Base-by-base conservation (phyloP, 2,113 vertebrate species). In the Anolis carolinensis region DNA sequence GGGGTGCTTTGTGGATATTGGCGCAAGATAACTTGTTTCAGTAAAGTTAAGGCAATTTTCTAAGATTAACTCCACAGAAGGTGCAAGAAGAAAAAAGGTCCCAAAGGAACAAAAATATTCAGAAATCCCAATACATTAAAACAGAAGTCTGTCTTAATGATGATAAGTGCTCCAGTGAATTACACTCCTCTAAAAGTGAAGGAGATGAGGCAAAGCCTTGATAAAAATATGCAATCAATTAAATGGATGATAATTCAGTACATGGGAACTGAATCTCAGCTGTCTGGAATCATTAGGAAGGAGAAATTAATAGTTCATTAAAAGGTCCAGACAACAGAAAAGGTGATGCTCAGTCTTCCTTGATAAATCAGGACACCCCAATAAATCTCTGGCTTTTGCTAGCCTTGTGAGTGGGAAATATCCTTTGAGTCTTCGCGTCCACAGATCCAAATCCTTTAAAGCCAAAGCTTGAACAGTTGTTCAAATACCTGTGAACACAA, bases 321-420 rank as follows among this genome's bases (percentile, higher is more conserved):
- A 86, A 84, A 59, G 8, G 52, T 88, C 87, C 74, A 0, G 0
- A 83, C 91, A 74, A 30, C 0, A 0, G 30, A 87, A 90, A 80
- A 91, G 81, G 86, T 80, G 0, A 44, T 87, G 80, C 82, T 94
- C 79, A 21, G 77, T 90, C 89, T 90, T 81, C 74, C 86, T 92
- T 2, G 6, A 87, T 87, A 89, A 89, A 70, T 82, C 88, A 78
- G 55, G 80, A 86, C 44, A 34, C 0, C 0, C 36, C 81, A 92
- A 92, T 14, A 68, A 92, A 76, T 89, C 86, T 87, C 83, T 90
- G 93, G 88, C 89, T 91, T 91, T 93, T 95, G 91, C 89, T 92
- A 88, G 92, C 79, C 7, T 36, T 5, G 34, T 16, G 14, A 9
- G 20, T 36, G 16, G 44, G 48, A 52, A 44, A 59, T 21, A 67